Base-by-base conservation (phyloP, 2,113 vertebrate genomes). In the Hippocampus barbouri region DNA sequence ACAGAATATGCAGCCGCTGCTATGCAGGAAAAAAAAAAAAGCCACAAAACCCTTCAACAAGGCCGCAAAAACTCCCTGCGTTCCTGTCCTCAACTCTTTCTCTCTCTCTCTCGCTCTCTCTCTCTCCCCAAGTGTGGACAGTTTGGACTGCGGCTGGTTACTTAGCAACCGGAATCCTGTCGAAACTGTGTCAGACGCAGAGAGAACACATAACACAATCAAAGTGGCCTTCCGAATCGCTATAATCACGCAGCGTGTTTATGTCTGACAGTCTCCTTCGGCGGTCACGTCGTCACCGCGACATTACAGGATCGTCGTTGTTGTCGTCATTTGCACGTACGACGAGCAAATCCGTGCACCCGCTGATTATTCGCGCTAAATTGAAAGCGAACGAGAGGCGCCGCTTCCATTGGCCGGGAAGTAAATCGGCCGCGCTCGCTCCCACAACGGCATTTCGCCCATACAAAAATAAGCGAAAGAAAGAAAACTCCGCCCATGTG, bases 121-220 rank as follows among this genome's bases (percentile, higher is more conserved):
- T 75, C 68, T 77, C 78, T 83, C 83, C 9, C 70, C 2, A 68
- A 75, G 78, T 82, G 20, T 69, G 77, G 78, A 87, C 87, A 88
- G 82, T 85, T 78, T 40, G 69, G 86, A 86, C 87, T 85, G 82
- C 69, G 63, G 78, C 69, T 23, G 84, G 88, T 91, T 89, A 86
- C 89, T 70, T 75, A 83, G 89, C 88, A 91, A 91, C 89, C 84
- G 45, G 66, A 83, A 77, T 82, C 80, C 81, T 76, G 74, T 80
- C 15, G 76, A 83, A 88, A 90, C 75, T 84, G 84, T 90, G 87
- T 88, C 86, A 89, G 57, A 73, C 71, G 0, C 73, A 75, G 74
- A 73, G 83, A 76, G 76, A 80, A 68, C 3, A 66, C 3, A 69
- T 25, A 23, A 62, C 59, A 64, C 23, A 75, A 71, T 76, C 43